A percentile compares a stretch with the other conserved stretches of the same genome.
These are phyloP conservation scores for Pachydiplax longipennis DNA, from an alignment of 2,888 invertebrate species.

Conservation along the genomic window DNA sequence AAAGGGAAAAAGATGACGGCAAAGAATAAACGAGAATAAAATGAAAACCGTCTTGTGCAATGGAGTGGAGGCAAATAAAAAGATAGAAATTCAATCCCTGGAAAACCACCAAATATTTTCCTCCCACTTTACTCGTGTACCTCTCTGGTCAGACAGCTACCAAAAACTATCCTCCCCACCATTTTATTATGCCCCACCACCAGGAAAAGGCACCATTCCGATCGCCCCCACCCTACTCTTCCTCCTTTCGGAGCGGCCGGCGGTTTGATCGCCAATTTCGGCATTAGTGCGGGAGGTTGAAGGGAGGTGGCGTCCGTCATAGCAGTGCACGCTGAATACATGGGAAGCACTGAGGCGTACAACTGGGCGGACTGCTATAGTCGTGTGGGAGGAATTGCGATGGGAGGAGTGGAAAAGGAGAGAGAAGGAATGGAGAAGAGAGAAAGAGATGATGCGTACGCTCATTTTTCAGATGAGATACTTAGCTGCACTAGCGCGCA, in stretches of 20 bases:
- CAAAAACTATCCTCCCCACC: background rate
- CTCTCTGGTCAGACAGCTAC: constrained; percentile 28
- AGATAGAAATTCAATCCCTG: constrained; percentile 33
- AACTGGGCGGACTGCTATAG: background rate
- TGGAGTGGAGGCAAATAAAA: constrained; percentile 23
- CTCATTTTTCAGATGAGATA: no score
- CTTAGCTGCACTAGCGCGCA: no score
- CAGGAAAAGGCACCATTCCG: background rate
- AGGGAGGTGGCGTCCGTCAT: constrained; percentile 4
- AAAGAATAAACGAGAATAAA: background rate
- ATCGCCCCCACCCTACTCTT: background rate
- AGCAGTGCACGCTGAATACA: constrained; percentile 42
- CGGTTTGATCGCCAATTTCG: constrained; percentile 44
- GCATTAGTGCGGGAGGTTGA: constrained; percentile 21
- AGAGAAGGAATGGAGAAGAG: background rate
- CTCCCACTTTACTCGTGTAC: constrained; percentile 34
- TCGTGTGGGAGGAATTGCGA: background rate
- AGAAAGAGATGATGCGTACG: background rate
- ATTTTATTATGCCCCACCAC: background rate
- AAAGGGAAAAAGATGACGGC: background rate
- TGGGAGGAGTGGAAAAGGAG: background rate
- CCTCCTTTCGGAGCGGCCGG: constrained; percentile 10
- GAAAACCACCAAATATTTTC: constrained; percentile 43
- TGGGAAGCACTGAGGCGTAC: constrained; percentile 10
- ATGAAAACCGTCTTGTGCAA: constrained; percentile 28